Conservation (phyloP, 2,888 invertebrate genomes). For the Microplitis deprimator region DNA sequence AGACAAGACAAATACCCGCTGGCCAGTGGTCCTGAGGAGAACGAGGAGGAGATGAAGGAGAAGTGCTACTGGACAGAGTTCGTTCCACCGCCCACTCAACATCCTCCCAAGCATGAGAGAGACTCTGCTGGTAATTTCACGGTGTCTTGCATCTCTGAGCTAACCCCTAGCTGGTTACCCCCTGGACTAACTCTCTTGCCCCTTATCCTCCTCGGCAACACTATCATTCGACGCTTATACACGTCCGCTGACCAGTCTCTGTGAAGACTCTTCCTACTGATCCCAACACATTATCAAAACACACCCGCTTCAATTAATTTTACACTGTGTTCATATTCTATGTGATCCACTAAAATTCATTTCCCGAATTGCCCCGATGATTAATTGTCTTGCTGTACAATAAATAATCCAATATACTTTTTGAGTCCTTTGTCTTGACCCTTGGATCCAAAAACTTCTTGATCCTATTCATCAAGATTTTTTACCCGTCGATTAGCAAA, state of each 20-base stretch:
- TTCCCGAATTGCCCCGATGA: no score
- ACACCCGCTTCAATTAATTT: slow-evolving; percentile 55
- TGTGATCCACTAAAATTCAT: slow-evolving; percentile 19
- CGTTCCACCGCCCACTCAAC: slow-evolving; percentile 66
- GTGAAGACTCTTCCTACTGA: slow-evolving; percentile 44
- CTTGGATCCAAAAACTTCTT: not conserved
- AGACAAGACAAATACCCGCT: slow-evolving; percentile 72
- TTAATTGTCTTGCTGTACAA: not conserved
- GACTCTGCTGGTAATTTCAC: slow-evolving; percentile 75
- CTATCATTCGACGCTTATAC: not conserved
- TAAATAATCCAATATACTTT: not conserved
- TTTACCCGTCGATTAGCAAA: not conserved
- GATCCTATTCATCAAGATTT: slow-evolving; percentile 12
- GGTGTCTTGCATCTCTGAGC: slow-evolving; percentile 75
- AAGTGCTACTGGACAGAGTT: slow-evolving; percentile 66
- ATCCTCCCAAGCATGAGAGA: slow-evolving; percentile 65
- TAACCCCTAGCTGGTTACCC: slow-evolving; percentile 58
- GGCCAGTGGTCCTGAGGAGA: slow-evolving; percentile 65
- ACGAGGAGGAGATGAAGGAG: slow-evolving; percentile 46
- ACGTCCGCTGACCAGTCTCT: not conserved
- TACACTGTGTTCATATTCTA: slow-evolving; percentile 41
- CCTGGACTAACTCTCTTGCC: slow-evolving; percentile 43
- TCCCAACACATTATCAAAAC: slow-evolving; percentile 58
- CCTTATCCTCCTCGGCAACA: slow-evolving; percentile 18
- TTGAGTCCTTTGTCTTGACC: not conserved